These are phyloP conservation scores for Artibeus jamaicensis DNA, from an alignment of 2,797 vertebrate genomes.

Conservation along the genomic window DNA sequence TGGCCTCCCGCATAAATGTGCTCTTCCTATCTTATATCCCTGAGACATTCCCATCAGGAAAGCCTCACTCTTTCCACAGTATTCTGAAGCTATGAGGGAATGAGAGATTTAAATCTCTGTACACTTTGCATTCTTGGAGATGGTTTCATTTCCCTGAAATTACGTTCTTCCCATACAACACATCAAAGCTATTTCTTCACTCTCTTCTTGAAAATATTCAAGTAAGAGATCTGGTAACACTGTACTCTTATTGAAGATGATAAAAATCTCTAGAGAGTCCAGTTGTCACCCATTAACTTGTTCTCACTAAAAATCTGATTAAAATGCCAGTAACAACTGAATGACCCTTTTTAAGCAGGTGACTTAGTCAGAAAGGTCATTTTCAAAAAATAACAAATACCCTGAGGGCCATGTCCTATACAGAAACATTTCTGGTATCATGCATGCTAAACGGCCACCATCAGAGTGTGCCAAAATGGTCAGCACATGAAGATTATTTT, in stretches of 20 bases:
- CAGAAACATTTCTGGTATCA: neutral
- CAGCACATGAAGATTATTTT: neutral
- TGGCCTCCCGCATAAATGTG: neutral
- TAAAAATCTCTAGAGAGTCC: neutral
- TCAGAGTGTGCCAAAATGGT: neutral
- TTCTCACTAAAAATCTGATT: neutral
- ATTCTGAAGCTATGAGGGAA: neutral
- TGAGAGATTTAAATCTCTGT: constrained; percentile 20
- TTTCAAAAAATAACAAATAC: neutral
- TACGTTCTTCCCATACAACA: neutral
- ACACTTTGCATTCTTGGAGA: neutral
- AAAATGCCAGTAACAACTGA: neutral
- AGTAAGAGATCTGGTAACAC: neutral
- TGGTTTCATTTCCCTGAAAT: neutral
- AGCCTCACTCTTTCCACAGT: neutral
- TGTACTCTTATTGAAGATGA: neutral
- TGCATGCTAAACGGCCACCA: neutral
- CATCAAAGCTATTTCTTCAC: neutral
- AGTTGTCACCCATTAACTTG: neutral
- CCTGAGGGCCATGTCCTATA: neutral
- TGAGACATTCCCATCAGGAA: neutral
- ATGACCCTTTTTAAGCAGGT: neutral
- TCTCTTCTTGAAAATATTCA: neutral
- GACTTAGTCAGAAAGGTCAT: neutral
- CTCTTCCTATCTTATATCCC: neutral